phyloP scores from a whole-genome alignment of 2,797 vertebrate species.

The Amniataba percoides region DNA sequence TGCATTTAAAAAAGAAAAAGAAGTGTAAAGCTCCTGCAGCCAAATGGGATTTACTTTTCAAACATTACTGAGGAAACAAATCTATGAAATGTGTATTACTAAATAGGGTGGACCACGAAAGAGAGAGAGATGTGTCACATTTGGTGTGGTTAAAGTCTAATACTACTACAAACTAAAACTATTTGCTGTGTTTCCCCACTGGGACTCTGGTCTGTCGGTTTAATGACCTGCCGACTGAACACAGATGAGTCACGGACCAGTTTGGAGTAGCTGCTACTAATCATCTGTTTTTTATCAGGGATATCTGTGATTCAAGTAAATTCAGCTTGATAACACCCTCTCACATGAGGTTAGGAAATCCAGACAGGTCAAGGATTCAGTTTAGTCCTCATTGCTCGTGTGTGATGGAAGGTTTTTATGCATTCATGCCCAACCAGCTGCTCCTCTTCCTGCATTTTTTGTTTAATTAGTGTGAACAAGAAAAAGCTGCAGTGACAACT shows the following conservation, averaged over 20 bases:
- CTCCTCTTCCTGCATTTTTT: neutral
- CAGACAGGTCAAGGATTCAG: too few relatives aligned
- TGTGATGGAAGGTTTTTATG: neutral
- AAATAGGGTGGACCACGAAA: neutral
- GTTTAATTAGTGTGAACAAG: neutral
- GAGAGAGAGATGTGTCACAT: neutral
- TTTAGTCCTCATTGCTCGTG: too few relatives aligned
- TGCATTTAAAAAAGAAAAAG: neutral
- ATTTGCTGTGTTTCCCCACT: neutral
- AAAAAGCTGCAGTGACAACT: conserved; percentile 5
- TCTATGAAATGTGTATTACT: neutral
- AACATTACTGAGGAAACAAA: neutral
- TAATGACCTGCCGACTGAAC: neutral
- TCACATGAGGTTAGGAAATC: too few relatives aligned
- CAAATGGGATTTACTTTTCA: neutral
- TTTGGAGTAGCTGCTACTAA: neutral
- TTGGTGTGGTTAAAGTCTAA: neutral
- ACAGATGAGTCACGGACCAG: neutral
- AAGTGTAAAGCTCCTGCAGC: neutral
- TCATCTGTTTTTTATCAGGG: neutral
- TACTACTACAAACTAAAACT: neutral
- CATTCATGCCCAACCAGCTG: neutral
- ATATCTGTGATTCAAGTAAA: neutral
- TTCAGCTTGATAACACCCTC: too few relatives aligned
- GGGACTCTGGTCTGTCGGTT: neutral